Conservation (phyloP, 2,797 vertebrate species). For the Simalia tracyae region DNA sequence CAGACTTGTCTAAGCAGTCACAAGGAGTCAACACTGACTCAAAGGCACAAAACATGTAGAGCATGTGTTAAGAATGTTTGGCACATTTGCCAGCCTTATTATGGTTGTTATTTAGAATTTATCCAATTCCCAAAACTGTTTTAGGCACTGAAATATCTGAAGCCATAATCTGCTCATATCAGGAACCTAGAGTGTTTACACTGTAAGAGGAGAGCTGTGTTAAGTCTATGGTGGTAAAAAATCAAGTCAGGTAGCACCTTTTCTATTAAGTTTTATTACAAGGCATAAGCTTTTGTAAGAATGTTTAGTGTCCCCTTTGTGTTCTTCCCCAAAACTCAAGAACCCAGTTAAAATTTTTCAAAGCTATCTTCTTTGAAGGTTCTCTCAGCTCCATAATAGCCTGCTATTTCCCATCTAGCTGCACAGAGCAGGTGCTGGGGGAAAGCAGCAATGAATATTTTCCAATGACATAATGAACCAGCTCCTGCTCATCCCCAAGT, state of each 20-base stretch:
- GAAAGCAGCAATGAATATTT: background rate
- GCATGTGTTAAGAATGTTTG: background rate
- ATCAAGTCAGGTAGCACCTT: background rate
- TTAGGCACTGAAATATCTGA: slow-evolving; percentile 20
- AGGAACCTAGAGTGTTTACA: background rate
- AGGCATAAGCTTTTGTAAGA: background rate
- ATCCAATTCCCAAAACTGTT: background rate
- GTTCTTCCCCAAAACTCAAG: background rate
- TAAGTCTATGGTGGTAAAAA: background rate
- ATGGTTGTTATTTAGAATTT: background rate
- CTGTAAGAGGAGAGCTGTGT: background rate
- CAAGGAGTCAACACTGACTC: background rate
- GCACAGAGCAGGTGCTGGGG: background rate
- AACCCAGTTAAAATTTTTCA: background rate
- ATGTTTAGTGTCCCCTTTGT: background rate
- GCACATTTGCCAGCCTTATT: background rate
- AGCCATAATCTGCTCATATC: background rate
- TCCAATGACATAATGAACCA: background rate
- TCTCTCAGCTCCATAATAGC: background rate
- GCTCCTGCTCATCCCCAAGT: background rate
- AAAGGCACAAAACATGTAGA: background rate
- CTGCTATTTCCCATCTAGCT: background rate
- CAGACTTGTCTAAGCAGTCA: background rate
- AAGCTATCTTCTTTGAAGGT: background rate
- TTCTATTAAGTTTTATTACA: background rate